Evolutionary conservation across 2,888 invertebrate genomes (phyloP).

Genomic region (Resseliella maxima): DNA sequence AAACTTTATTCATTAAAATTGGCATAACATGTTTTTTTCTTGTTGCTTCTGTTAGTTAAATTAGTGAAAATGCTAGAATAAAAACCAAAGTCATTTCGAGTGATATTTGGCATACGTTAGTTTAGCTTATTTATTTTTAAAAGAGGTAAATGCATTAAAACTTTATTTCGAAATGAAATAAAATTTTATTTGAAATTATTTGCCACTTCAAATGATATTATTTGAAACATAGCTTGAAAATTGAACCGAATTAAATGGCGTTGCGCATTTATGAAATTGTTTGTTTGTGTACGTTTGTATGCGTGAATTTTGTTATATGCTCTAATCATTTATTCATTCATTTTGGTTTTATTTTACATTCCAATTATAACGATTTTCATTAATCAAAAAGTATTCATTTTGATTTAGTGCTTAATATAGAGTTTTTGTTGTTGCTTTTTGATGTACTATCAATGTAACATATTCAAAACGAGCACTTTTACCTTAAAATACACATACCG

Average conservation of each 20-base stretch:
- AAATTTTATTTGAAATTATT: background rate
- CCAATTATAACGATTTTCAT: constrained; percentile 10
- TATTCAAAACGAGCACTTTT: background rate
- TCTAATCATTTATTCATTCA: background rate
- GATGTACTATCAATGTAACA: background rate
- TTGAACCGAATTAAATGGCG: background rate
- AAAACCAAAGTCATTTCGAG: too few species aligned
- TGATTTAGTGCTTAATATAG: background rate
- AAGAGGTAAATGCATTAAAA: background rate
- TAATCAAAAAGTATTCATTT: background rate
- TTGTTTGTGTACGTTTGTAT: background rate
- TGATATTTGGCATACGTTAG: too few species aligned
- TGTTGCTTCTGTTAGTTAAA: too few species aligned
- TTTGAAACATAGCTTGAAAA: background rate
- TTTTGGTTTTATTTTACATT: background rate
- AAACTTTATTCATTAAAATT: too few species aligned
- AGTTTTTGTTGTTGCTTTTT: background rate
- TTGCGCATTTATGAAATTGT: background rate
- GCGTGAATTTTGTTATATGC: background rate
- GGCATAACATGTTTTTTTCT: too few species aligned
- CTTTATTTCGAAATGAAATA: constrained; percentile 9
- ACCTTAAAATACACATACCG: background rate
- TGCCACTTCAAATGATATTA: constrained; percentile 1
- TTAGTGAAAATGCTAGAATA: too few species aligned
- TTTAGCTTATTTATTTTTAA: background rate